Percentiles rank a stretch among this genome's conserved stretches.
phyloP scores from a whole-genome alignment of 92 coral and sea anemone species.

The Zoanthus sansibaricus region DNA sequence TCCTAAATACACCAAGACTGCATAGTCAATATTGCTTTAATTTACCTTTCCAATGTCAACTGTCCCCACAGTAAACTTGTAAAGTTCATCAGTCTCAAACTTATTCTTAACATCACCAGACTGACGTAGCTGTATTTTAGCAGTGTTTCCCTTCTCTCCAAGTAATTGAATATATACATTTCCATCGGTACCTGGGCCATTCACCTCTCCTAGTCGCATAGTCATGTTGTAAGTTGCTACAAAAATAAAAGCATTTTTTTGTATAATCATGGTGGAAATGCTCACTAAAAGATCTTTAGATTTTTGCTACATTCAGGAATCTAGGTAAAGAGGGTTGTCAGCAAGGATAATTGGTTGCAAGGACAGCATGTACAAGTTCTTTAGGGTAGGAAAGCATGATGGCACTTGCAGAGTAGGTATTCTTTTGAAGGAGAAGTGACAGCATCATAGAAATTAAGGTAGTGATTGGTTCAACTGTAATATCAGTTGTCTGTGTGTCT shows the following conservation, averaged over 20 bases:
- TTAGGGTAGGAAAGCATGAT: no score
- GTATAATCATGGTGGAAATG: no score
- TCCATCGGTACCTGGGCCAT: constrained; percentile 92
- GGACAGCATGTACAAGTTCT: no score
- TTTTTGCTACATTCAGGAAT: no score
- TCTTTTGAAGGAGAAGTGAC: no score
- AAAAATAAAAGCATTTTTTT: background rate
- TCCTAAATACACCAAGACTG: background rate
- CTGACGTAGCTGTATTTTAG: constrained; percentile 90
- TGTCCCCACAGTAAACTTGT: constrained; percentile 87
- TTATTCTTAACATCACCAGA: constrained; percentile 82
- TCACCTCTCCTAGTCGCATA: constrained; percentile 90
- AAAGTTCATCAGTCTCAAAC: constrained; percentile 82
- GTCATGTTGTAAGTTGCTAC: constrained; percentile 88
- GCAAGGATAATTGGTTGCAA: no score
- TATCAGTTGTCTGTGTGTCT: no score
- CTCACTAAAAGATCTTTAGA: no score
- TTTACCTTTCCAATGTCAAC: constrained; percentile 92
- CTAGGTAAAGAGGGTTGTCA: no score
- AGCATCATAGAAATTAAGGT: no score
- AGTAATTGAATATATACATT: constrained; percentile 95
- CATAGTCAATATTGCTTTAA: background rate
- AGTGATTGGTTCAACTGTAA: no score
- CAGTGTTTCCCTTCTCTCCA: constrained; percentile 89
- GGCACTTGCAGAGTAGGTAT: no score